phyloP scores from a whole-genome alignment of 1,140 invertebrate genomes.

The Pogonognathellus flavescens region DNA sequence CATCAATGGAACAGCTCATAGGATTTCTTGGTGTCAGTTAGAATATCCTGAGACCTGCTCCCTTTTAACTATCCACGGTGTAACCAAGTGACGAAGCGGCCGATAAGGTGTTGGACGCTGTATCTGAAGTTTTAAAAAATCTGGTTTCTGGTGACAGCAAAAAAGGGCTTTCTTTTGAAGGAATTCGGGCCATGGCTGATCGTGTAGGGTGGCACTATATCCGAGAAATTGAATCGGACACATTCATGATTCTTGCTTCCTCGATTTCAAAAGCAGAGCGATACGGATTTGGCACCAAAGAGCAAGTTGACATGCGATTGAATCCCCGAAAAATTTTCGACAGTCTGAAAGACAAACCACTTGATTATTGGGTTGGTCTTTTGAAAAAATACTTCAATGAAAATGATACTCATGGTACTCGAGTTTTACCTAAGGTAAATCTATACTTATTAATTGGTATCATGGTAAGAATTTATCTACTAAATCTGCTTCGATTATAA shows the following conservation, averaged over 20 bases:
- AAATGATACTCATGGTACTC: conserved; percentile 69
- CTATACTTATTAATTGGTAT: neutral
- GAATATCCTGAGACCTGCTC: conserved; percentile 63
- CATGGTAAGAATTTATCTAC: no score
- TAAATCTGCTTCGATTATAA: no score
- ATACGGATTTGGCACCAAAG: conserved; percentile 55
- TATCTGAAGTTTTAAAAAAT: conserved; percentile 19
- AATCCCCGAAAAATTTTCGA: conserved; percentile 79
- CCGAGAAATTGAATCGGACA: conserved; percentile 63
- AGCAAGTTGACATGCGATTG: conserved; percentile 76
- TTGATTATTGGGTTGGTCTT: conserved; percentile 81
- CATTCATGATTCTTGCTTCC: conserved; percentile 62
- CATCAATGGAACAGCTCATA: conserved; percentile 55
- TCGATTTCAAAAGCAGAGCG: conserved; percentile 63
- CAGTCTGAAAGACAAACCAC: conserved; percentile 76
- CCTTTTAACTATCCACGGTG: conserved; percentile 62
- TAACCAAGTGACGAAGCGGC: conserved; percentile 53
- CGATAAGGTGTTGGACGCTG: conserved; percentile 11
- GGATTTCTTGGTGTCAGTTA: conserved; percentile 67
- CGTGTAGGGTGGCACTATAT: conserved; percentile 66
- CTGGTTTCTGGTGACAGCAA: conserved; percentile 3
- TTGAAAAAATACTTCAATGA: conserved; percentile 81
- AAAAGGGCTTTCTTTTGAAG: neutral
- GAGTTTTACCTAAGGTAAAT: conserved; percentile 66
- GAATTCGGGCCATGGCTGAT: conserved; percentile 63